Conservation (phyloP, 1,140 invertebrate genomes). For the Agrilus planipennis region DNA sequence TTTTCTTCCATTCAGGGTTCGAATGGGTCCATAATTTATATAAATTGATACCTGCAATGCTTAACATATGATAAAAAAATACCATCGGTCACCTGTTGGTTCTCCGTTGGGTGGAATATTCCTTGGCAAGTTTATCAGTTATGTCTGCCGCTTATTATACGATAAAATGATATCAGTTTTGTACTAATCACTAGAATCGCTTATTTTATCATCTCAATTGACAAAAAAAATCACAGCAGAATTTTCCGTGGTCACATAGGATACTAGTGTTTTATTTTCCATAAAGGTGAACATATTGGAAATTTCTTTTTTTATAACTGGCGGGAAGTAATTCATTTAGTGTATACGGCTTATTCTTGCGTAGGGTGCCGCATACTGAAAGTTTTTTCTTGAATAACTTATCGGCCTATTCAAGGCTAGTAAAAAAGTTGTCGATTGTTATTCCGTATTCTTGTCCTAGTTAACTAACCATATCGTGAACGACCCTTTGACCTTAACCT, state of each 20-base stretch:
- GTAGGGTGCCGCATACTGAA: slow-evolving; percentile 20
- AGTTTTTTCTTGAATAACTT: slow-evolving; percentile 3
- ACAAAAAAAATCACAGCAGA: slow-evolving; percentile 13
- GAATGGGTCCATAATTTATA: slow-evolving; percentile 3
- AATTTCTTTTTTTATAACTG: slow-evolving; percentile 18
- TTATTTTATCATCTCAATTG: slow-evolving; percentile 11
- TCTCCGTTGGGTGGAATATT: slow-evolving; percentile 17
- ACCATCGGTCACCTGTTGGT: slow-evolving; percentile 24
- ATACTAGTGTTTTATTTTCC: slow-evolving; percentile 5
- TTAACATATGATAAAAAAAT: slow-evolving; percentile 19
- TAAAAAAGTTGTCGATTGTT: slow-evolving; percentile 17
- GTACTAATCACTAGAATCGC: slow-evolving; percentile 10
- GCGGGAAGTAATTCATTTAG: slow-evolving; percentile 15
- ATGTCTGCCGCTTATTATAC: slow-evolving; percentile 29
- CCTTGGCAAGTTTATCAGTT: slow-evolving; percentile 12
- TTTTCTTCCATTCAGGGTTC: slow-evolving; percentile 2
- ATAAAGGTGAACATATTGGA: slow-evolving; percentile 19
- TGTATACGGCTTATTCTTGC: slow-evolving; percentile 27
- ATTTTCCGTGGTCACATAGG: slow-evolving; percentile 11
- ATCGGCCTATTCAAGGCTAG: slow-evolving; percentile 8
- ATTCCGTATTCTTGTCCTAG: slow-evolving; percentile 11
- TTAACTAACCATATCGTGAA: slow-evolving; percentile 7
- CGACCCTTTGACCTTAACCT: neutral
- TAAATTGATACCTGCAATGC: slow-evolving; percentile 15
- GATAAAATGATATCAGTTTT: slow-evolving; percentile 27